These are phyloP conservation scores for Paramormyrops kingsleyae DNA, from an alignment of 2,113 vertebrate genomes.

Conservation along the genomic window DNA sequence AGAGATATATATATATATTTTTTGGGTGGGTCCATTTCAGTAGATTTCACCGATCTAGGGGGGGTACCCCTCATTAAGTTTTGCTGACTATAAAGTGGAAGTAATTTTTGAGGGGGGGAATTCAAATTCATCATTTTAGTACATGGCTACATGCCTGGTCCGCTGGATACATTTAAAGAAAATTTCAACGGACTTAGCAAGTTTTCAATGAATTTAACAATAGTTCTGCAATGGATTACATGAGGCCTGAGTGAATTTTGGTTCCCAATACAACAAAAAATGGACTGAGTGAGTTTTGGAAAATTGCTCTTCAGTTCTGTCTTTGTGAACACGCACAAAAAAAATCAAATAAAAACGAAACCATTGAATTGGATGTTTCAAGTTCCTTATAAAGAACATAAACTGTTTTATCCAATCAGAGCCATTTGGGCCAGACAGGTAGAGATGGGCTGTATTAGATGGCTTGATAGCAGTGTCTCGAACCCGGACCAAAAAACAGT, in stretches of 20 bases:
- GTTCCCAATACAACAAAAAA: not conserved
- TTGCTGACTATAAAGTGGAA: not conserved
- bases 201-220: not conserved
- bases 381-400: not conserved
- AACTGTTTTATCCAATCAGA: not conserved
- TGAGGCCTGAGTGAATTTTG: not conserved
- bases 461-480: not conserved
- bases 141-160: not conserved
- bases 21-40: not conserved
- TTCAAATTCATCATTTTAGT: not conserved
- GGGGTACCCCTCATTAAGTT: not conserved
- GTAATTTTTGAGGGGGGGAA: not conserved
- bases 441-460: not conserved
- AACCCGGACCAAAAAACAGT: not conserved
- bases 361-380: not conserved
- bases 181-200: not conserved
- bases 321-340: not conserved
- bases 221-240: not conserved
- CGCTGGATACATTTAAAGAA: not conserved
- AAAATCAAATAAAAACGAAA: not conserved
- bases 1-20: too few relatives aligned
- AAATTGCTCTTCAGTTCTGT: not conserved
- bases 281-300: not conserved
- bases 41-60: not conserved
- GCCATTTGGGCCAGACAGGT: not conserved